These are phyloP conservation scores for Stylophora pistillata DNA, from an alignment of 64 coral and sea anemone genomes.

Conservation along the genomic window DNA sequence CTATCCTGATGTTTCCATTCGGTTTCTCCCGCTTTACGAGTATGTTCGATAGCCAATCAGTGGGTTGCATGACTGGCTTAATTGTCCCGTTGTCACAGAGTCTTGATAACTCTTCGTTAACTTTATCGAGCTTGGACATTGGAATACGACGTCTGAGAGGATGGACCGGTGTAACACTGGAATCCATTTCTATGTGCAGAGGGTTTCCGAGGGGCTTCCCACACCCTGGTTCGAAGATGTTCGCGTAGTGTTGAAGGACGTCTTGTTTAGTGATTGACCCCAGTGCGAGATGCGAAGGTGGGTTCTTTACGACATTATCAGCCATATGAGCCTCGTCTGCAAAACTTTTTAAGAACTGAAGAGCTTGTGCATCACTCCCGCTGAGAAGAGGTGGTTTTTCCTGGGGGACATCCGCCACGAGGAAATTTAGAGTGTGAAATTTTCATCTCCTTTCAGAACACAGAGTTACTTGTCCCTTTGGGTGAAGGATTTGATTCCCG, in stretches of 20 bases:
- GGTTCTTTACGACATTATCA: background rate
- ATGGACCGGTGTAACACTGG: background rate
- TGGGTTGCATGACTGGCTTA: background rate
- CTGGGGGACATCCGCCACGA: background rate
- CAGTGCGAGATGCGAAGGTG: background rate
- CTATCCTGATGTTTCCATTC: too few relatives aligned
- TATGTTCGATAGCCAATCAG: too few relatives aligned
- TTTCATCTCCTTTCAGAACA: background rate
- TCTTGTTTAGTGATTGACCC: background rate
- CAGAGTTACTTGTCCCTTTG: conserved; percentile 11
- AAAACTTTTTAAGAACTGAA: background rate
- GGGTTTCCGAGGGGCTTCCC: background rate
- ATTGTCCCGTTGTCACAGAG: conserved; percentile 3
- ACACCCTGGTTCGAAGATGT: background rate
- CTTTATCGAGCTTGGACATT: background rate
- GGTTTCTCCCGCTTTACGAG: too few relatives aligned
- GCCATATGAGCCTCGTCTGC: background rate
- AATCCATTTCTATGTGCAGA: conserved; percentile 35
- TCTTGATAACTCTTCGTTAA: background rate
- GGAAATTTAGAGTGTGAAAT: background rate
- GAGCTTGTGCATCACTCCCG: background rate
- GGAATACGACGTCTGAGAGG: background rate
- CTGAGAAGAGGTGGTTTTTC: conserved; percentile 8
- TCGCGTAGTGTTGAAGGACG: background rate
- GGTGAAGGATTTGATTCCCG: background rate